phyloP scores from a whole-genome alignment of 1,140 invertebrate species.

The Atopsyche davidsoni region DNA sequence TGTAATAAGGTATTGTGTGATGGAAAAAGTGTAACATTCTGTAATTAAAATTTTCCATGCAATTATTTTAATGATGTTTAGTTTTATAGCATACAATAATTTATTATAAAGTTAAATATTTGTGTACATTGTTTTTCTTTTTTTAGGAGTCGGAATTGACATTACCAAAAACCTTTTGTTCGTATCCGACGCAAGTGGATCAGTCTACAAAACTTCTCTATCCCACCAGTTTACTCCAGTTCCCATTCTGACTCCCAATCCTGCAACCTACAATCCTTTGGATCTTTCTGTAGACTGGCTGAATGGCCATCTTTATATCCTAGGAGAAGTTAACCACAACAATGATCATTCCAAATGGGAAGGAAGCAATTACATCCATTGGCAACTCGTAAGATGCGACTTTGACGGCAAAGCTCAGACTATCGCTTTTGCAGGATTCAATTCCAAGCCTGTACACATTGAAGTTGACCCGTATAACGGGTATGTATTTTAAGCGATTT shows the following conservation, averaged over 20 bases:
- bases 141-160: conserved; percentile 69
- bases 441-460: conserved; percentile 64
- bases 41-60: too few species aligned
- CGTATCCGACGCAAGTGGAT: conserved; percentile 63
- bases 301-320: conserved; percentile 72
- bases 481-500: conserved; percentile 41
- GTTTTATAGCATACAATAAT: too few species aligned
- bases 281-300: conserved; percentile 83
- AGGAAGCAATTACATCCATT: conserved; percentile 40
- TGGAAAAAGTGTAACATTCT: too few species aligned
- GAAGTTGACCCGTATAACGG: conserved; percentile 91
- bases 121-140: conserved; percentile 20
- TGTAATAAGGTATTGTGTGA: too few species aligned
- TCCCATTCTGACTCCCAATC: conserved; percentile 52
- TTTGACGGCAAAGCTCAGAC: conserved; percentile 62
- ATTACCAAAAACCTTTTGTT: conserved; percentile 64
- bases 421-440: conserved; percentile 60
- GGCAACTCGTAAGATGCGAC: conserved; percentile 70
- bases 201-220: conserved; percentile 49
- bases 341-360: conserved; percentile 34
- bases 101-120: neutral
- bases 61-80: too few species aligned
- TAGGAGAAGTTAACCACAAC: conserved; percentile 57
- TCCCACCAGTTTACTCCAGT: conserved; percentile 38
- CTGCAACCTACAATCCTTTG: conserved; percentile 53